Conservation (phyloP, 2,888 invertebrate genomes). For the Cephus pygmeus region DNA sequence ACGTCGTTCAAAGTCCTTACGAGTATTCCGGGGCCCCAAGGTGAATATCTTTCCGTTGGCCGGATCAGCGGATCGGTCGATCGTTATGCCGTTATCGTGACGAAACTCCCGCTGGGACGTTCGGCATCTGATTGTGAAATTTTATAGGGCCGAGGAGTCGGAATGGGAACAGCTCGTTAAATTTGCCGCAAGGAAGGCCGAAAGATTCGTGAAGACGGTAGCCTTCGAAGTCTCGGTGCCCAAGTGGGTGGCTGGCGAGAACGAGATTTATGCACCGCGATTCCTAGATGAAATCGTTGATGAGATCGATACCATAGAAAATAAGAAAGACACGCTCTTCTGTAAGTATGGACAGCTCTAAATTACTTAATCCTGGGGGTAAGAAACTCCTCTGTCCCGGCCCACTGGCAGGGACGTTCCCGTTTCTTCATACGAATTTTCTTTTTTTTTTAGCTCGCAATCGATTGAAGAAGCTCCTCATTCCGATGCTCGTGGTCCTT, state of each 20-base stretch:
- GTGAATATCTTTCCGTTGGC: conserved; percentile 30
- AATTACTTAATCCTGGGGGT: too few relatives aligned
- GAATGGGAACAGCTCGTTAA: conserved; percentile 87
- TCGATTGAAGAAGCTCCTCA: conserved; percentile 83
- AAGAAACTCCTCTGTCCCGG: too few relatives aligned
- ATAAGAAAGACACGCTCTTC: conserved; percentile 82
- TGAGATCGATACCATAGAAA: conserved; percentile 84
- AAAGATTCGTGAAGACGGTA: conserved; percentile 82
- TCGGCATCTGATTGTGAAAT: too few relatives aligned
- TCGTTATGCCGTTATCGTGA: too few relatives aligned
- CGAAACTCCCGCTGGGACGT: too few relatives aligned
- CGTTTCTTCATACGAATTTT: conserved; percentile 11
- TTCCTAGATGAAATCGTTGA: conserved; percentile 87
- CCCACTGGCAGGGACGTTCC: too few relatives aligned
- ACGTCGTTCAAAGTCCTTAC: conserved; percentile 77
- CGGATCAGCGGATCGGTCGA: too few relatives aligned
- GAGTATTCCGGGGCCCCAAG: conserved; percentile 77
- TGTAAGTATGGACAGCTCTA: conserved; percentile 71
- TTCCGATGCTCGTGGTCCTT: conserved; percentile 82
- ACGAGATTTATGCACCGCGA: conserved; percentile 83
- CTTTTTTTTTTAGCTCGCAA: conserved; percentile 74
- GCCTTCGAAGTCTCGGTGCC: conserved; percentile 81
- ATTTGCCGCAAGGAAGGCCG: conserved; percentile 80
- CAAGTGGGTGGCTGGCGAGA: conserved; percentile 56
- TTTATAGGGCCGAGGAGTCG: conserved; percentile 73